Percentiles rank a stretch among this genome's conserved stretches.
Evolutionary conservation across 64 coral and sea anemone species (phyloP).

Genomic region (Stichodactyla mertensii): DNA sequence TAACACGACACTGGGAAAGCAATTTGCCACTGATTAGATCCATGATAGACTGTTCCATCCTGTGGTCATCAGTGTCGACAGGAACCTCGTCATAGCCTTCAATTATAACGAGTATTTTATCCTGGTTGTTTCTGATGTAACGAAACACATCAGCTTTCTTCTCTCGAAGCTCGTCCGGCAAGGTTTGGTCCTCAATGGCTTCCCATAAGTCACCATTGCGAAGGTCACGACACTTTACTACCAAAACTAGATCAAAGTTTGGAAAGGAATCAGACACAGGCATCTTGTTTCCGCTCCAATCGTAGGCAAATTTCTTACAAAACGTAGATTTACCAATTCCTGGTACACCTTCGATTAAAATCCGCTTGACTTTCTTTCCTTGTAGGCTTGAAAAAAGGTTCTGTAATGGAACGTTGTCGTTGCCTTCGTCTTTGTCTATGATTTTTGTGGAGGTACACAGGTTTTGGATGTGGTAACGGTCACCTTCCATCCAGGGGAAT

Average conservation of each 20-base stretch:
- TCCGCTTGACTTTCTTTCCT: background rate
- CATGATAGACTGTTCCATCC: background rate
- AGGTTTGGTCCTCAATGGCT: slow-evolving; percentile 11
- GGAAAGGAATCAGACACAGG: background rate
- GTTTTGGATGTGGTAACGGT: background rate
- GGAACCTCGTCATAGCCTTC: slow-evolving; percentile 32
- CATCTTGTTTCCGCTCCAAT: slow-evolving; percentile 22
- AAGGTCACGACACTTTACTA: slow-evolving; percentile 33
- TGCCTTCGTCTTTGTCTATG: background rate
- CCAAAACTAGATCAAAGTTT: background rate
- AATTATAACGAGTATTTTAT: slow-evolving; percentile 4
- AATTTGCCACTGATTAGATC: background rate
- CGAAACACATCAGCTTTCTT: background rate
- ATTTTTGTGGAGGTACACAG: background rate
- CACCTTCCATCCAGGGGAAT: background rate
- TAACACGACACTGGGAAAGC: background rate
- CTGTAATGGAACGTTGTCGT: background rate
- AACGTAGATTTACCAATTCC: slow-evolving; percentile 38
- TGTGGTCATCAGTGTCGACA: background rate
- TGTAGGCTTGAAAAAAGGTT: background rate
- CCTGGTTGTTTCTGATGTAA: slow-evolving; percentile 17
- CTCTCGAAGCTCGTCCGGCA: background rate
- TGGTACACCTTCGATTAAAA: slow-evolving; percentile 19
- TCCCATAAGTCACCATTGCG: slow-evolving; percentile 9
- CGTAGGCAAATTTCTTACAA: slow-evolving; percentile 26